Evolutionary conservation across 1,140 invertebrate genomes (phyloP).

Genomic region (Pseudomyrmex flavicornis): DNA sequence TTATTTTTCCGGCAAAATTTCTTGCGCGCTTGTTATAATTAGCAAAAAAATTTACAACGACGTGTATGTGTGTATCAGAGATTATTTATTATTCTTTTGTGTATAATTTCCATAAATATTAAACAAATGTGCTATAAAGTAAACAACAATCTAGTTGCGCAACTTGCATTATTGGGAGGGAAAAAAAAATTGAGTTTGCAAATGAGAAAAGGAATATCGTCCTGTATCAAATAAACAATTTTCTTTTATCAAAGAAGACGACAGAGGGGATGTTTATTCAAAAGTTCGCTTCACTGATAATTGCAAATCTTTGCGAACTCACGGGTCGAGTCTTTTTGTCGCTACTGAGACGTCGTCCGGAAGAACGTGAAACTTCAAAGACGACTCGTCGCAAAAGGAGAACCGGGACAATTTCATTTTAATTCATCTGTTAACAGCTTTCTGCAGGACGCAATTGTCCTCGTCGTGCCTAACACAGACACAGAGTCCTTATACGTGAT

Average conservation of each 20-base stretch:
- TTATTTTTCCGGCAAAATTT: not conserved
- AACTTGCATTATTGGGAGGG: constrained; percentile 5
- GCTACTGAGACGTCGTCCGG: constrained; percentile 41
- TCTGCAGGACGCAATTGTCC: constrained; percentile 61
- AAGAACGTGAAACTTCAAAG: constrained; percentile 57
- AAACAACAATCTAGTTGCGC: not conserved
- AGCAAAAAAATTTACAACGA: too few species aligned
- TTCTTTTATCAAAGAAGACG: constrained; percentile 39
- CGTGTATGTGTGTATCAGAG: too few species aligned
- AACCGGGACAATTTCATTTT: constrained; percentile 53
- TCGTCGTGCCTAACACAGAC: constrained; percentile 34
- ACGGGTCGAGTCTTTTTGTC: constrained; percentile 42
- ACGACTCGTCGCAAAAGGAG: constrained; percentile 50
- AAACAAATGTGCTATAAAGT: not conserved
- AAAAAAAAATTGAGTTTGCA: not conserved
- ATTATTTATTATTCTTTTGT: too few species aligned
- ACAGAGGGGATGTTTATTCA: constrained; percentile 47
- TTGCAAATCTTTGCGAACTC: constrained; percentile 57
- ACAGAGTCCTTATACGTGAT: constrained; percentile 63
- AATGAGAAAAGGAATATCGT: not conserved
- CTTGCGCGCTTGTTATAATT: too few species aligned
- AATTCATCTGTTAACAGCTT: constrained; percentile 65
- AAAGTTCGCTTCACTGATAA: constrained; percentile 46
- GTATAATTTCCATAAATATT: not conserved
- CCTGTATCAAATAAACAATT: constrained; percentile 34